Conservation (phyloP, 2,113 vertebrate species). For the Semnornis frantzii region DNA sequence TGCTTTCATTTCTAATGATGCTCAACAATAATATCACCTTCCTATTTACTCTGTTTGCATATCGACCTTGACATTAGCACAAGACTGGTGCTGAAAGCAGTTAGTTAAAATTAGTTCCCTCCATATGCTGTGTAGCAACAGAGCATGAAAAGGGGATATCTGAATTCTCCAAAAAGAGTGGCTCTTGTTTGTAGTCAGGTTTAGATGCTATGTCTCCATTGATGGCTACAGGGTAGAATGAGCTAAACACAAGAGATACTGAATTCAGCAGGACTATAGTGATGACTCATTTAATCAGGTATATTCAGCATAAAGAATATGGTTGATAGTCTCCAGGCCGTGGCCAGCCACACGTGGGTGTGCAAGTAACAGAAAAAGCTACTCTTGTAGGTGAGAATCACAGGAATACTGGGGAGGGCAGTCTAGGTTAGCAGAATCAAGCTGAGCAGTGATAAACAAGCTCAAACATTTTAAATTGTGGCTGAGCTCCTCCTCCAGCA, state of each 20-base stretch:
- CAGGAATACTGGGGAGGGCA: slow-evolving; percentile 5
- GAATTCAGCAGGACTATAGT: neutral
- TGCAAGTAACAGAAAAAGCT: neutral
- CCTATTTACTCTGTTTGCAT: neutral
- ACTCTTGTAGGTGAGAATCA: neutral
- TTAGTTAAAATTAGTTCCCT: slow-evolving; percentile 5
- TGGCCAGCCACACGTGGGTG: neutral
- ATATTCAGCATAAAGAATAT: neutral
- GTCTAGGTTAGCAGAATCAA: neutral
- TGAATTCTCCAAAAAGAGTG: neutral
- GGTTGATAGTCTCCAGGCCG: neutral
- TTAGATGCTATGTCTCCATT: neutral
- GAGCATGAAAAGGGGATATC: neutral
- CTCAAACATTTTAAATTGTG: slow-evolving; percentile 20
- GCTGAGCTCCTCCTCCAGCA: slow-evolving; percentile 48
- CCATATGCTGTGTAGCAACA: neutral
- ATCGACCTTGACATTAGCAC: neutral
- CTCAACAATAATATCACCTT: neutral
- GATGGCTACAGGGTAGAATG: neutral
- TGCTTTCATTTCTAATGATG: slow-evolving; percentile 11
- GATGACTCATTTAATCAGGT: neutral
- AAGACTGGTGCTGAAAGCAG: neutral
- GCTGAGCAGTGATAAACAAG: neutral
- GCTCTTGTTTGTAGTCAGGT: neutral
- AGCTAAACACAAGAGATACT: neutral